Base-by-base conservation (phyloP, 2,888 invertebrate genomes). In the Hybos culiciformis region DNA sequence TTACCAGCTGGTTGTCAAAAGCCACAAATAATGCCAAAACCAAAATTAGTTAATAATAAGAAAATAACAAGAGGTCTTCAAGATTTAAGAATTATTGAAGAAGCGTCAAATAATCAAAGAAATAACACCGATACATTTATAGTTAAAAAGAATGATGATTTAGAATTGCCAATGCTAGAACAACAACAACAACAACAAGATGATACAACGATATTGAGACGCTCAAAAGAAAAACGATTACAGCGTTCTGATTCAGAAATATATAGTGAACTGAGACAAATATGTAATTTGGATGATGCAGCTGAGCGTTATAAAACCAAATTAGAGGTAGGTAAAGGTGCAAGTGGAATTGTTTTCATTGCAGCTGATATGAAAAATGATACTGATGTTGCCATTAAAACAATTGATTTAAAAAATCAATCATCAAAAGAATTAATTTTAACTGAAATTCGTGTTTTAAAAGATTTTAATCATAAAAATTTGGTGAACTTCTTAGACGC, bases 401-500 rank as follows among this genome's bases (percentile, higher is more conserved):
- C 91, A 56, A 97, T 97, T 65, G 91, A 96, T 63, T 75, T 97
- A 61, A 78, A 83, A 29, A 90, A 90, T 62, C 97, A 98, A 65
- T 85, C 88, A 41, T 87, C 93, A 59, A 96, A 96, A 66, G 93
- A 96, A 67, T 74, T 96, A 57, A 86, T 97, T 60, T 74, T 96
- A 51, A 94, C 90, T 39, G 97, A 97, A 72, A 92, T 97, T 51
- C 80, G 82, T 56, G 87, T 93, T 12, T 75, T 93, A 60, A 86
- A 86, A 59, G 84, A 84, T 56, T 90, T 93, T 61, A 80, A 84
- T 56, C 96, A 97, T 66, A 84, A 84, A 57, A 96, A 94, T 68
- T 72, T 94, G 53, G 96, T 97, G 0, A 97, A 97, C 66, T 97
- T 91, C 66, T 70, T 93, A 7, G 92, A 93, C 56, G 85, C 90